Percentiles rank a stretch among this genome's conserved stretches.
phyloP scores from a whole-genome alignment of 2,888 invertebrate species.

The Oligia strigilis region DNA sequence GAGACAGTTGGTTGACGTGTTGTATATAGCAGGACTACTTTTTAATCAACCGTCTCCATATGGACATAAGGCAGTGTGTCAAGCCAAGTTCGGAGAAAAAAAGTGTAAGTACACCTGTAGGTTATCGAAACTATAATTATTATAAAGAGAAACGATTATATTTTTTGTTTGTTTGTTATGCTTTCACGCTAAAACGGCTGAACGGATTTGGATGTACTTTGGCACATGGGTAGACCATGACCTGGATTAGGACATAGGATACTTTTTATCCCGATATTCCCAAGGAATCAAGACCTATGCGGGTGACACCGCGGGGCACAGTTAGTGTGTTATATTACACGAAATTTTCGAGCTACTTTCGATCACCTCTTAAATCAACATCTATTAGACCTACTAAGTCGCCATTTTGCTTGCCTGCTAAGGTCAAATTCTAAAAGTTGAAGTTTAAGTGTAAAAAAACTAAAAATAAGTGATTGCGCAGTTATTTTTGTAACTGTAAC shows the following conservation, averaged over 20 bases:
- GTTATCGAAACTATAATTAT: neutral
- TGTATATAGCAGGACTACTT: conserved; percentile 1
- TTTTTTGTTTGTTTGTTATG: neutral
- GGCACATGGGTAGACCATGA: neutral
- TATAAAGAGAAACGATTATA: neutral
- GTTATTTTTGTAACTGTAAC: neutral
- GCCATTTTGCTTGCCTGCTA: neutral
- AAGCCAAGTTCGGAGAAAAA: neutral
- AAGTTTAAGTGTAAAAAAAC: too few species aligned
- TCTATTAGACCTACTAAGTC: neutral
- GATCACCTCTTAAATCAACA: neutral
- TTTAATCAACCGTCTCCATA: neutral
- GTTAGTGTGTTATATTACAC: neutral
- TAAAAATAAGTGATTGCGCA: neutral
- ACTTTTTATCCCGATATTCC: too few species aligned
- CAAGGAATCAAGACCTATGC: too few species aligned
- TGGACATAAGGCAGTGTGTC: neutral
- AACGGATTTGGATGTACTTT: neutral
- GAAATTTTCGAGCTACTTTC: neutral
- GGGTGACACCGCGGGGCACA: too few species aligned
- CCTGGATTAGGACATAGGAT: neutral
- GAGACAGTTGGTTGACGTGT: conserved; percentile 7
- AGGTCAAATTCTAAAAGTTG: too few species aligned
- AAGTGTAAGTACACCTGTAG: neutral
- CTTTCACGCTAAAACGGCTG: neutral